Evolutionary conservation across 1,140 invertebrate genomes (phyloP), one percentile per base, ranked within the genome.

Genomic region (Papilio glaucus): DNA sequence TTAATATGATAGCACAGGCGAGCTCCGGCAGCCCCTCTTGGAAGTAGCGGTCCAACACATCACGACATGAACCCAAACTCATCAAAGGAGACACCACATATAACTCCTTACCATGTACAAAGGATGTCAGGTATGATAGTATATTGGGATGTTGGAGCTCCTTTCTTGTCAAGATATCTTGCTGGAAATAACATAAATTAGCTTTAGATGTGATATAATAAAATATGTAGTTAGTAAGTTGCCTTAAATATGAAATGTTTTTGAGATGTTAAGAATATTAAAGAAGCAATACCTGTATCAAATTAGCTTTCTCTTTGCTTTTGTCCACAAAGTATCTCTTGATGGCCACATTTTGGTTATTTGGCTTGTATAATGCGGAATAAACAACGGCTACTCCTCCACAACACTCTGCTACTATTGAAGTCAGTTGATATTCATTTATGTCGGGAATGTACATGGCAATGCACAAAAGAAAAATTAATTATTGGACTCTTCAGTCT

Each of bases 141-240:
- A 98, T 95, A 88, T 98, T 97, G 29, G 94, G 93, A 89, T 98
- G 97, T 69, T 96, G 95, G n/a, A 98, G 91, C 82, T 97, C 96
- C 71, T 95, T 95, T 45, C 96, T 94, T 10, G 96, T 95, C 63
- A 95, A 87, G 42, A 97, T 95, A 88, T 98, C 97, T 93, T 97
- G 95, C 94, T 96, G 94, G 77, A 94, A 92, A 82, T 89, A 85
- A 71, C 70, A 80, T 80, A 72, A 70, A 53, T 71, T 60, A 72
- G 18, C 41, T 33, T 72, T 33, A 33, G 29, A 3, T 33, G 2
- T 33, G 29, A 3, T 33, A 3, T 3, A 33, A 33, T 33, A 33
- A 33, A 33, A 33, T 33, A 33, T n/a, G n/a, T n/a, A n/a, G n/a
- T n/a, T n/a, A n/a, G n/a, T n/a, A n/a, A n/a, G n/a, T n/a, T n/a